Base-by-base conservation (phyloP, 2,797 vertebrate genomes). In the Siniperca undulata region DNA sequence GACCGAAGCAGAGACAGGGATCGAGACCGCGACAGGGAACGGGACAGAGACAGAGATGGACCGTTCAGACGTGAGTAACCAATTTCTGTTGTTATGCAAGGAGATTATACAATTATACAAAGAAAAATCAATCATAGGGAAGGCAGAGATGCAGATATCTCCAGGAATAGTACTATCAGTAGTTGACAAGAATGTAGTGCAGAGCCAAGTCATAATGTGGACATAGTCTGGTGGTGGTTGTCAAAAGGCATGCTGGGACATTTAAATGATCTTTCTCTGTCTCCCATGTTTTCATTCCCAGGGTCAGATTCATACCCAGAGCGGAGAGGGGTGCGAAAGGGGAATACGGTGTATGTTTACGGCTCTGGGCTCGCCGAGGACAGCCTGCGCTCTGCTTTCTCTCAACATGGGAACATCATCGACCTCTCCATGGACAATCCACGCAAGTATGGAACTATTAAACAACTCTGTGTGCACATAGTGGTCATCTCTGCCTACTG, bases 251-350 rank as follows among this genome's bases (percentile, higher is more conserved):
- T 67, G 24, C 14, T 59, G 44, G 19, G 27, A 27, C 40, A 65
- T 13, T 17, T 34, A 4, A 17, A 55, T 56, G 0, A 48, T 46
- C 20, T 67, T 3, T 83, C 5, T 27, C 11, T 34, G 1, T 50
- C 16, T 81, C 13, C 12, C 53, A 36, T 62, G 4, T 77, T 76
- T 72, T 65, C 12, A 1, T 64, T 75, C 22, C 9, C 80, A 98
- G 97, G 97, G 10, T 97, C 97, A 0, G 98, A 98, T 91, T 97
- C 97, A 0, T 97, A 97, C 87, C 97, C 97, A 0, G 97, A 99
- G 78, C 94, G 95, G 8, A 93, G 97, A 55, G 93, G 96, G 3
- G 96, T 97, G 9, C 95, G 97, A 12, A 98, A 98, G 85, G 98
- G 98, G 22, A 99, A 99, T 24, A 99, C 98, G 0, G 96, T 99